Evolutionary conservation across 1,140 invertebrate species (phyloP).

Genomic region (Drosophila nannoptera): DNA sequence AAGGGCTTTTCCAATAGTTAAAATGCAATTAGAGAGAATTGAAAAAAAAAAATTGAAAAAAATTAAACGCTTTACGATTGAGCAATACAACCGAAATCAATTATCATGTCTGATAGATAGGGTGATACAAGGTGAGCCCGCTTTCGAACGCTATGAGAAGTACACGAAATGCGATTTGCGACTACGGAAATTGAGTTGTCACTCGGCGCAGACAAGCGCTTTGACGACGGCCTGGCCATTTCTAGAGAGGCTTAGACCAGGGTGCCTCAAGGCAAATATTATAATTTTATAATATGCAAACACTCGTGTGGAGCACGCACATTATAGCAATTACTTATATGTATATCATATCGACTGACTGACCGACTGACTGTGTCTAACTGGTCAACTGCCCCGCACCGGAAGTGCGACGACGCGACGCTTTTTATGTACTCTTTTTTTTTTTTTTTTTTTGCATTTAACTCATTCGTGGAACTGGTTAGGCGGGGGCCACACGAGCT

Average conservation of each 20-base stretch:
- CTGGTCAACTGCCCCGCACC: conserved; percentile 44
- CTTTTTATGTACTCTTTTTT: conserved; percentile 2
- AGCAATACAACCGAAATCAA: conserved; percentile 24
- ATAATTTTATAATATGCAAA: conserved; percentile 61
- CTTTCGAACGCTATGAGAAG: conserved; percentile 20
- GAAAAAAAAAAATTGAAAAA: background rate
- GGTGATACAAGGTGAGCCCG: background rate
- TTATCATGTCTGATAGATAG: background rate
- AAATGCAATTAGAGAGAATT: conserved; percentile 26
- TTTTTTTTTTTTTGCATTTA: conserved; percentile 40
- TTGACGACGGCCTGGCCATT: conserved; percentile 24
- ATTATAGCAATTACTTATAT: conserved; percentile 60
- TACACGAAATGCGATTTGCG: conserved; percentile 14
- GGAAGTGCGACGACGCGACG: conserved; percentile 58
- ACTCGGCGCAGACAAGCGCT: conserved; percentile 8
- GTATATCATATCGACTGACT: conserved; percentile 37
- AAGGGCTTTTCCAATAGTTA: conserved; percentile 1
- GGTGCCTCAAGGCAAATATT: conserved; percentile 13
- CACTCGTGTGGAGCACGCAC: conserved; percentile 52
- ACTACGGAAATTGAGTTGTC: conserved; percentile 47
- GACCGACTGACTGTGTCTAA: conserved; percentile 50
- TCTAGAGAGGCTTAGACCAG: conserved; percentile 27
- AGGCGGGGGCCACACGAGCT: conserved; percentile 26
- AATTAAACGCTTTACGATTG: conserved; percentile 14
- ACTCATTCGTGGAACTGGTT: conserved; percentile 56